These are phyloP conservation scores for Sprattus sprattus DNA, from an alignment of 2,113 vertebrate genomes.

Conservation along the genomic window DNA sequence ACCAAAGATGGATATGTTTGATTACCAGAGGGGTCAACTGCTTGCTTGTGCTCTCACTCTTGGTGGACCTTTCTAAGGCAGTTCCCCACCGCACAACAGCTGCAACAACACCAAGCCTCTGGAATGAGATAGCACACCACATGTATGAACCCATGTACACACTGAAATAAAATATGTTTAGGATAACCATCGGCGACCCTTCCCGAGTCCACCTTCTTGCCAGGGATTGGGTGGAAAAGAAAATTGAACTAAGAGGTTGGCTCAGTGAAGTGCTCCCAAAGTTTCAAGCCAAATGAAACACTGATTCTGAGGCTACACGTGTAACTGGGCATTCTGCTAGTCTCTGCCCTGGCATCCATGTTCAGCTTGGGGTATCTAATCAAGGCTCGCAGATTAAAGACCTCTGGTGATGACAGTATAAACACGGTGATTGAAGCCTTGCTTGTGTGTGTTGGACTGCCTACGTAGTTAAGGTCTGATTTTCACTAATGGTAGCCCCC, in stretches of 20 bases:
- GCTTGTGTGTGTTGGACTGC: conserved; percentile 1
- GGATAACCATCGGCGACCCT: not conserved
- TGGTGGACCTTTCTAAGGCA: not conserved
- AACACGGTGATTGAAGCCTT: not conserved
- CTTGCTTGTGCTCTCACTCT: not conserved
- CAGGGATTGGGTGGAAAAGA: not conserved
- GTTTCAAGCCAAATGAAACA: not conserved
- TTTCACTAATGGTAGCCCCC: not conserved
- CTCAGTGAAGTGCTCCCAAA: not conserved
- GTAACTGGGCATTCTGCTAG: not conserved
- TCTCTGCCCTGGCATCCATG: not conserved
- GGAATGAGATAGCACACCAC: not conserved
- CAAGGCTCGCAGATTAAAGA: not conserved
- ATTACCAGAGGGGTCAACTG: not conserved
- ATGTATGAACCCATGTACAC: not conserved
- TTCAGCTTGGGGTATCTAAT: not conserved
- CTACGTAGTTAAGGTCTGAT: not conserved
- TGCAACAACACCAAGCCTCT: not conserved
- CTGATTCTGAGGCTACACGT: not conserved
- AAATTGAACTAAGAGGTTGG: not conserved
- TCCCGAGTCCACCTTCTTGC: not conserved
- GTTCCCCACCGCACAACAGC: not conserved
- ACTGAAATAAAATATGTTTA: not conserved
- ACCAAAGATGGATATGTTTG: not conserved
- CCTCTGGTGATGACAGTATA: not conserved